Base-by-base conservation (phyloP, 1,140 invertebrate genomes). In the Microplitis mediator region DNA sequence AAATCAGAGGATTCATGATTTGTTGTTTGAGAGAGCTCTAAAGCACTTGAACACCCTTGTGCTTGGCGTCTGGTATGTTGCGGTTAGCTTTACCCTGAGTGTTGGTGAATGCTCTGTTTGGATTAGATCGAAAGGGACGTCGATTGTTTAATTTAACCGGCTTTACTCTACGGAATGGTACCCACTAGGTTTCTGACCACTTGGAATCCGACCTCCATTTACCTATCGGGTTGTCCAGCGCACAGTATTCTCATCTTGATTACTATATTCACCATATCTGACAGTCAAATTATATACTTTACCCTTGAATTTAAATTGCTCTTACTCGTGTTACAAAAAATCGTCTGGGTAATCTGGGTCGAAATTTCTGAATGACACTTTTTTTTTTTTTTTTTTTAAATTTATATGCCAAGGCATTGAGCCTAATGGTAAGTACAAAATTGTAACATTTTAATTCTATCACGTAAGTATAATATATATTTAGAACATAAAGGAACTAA, bases 51-150 rank as follows among this genome's bases (percentile, higher is more conserved):
- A 75, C 73, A 71, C 62, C 76, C 39, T 31, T 31, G 70, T 72
- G 75, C 74, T 76, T 68, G 72, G 76, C 74, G 76, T 75, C 76
- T 79, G 76, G 39, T 23, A 23, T 79, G 73, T 79, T 78, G 79
- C 62, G 79, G 79, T 79, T 69, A 62, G 71, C 75, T 79, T 75
- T 75, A 58, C 62, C 16, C 64, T 63, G 67, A 36, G 73, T 62
- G 74, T 78, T 74, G 61, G 9, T 69, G 51, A 63, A 52, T 71
- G 23, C 61, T 45, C 39, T 68, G 74, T 54, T 71, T 14, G 69
- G 71, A 77, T 78, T 77, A 79, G 35, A 39, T 51, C 23, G 23
- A 35, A 52, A 66, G 16, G 64, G 32, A 45, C 39, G 39, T 45
- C 39, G 39, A 45, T 23, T 32, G 52, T 66, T 16, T 45, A 45